Evolutionary conservation across 2,888 invertebrate species (phyloP).

Genomic region (Tachystola acroxantha): DNA sequence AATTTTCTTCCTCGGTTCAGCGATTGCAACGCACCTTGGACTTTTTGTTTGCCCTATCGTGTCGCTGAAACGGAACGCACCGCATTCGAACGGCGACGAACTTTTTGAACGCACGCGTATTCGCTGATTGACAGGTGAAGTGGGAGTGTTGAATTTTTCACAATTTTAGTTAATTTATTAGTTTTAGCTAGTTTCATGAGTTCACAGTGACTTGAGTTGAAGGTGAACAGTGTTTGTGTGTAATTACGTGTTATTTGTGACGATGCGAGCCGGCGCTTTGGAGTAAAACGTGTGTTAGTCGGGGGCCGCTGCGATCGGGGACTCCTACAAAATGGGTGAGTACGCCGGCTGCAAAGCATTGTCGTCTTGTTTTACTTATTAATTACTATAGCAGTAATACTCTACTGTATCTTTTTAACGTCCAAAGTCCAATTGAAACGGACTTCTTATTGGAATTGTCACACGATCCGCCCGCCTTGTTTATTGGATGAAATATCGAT

Average conservation of each 20-base stretch:
- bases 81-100: constrained; percentile 18
- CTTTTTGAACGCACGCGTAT: constrained; percentile 40
- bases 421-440: neutral
- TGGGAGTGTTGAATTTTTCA: constrained; percentile 16
- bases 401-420: neutral
- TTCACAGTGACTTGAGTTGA: constrained; percentile 20
- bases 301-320: constrained; percentile 25
- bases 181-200: constrained; percentile 20
- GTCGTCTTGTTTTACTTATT: neutral
- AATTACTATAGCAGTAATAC: neutral
- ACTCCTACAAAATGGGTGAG: constrained; percentile 62
- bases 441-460: constrained; percentile 28
- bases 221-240: constrained; percentile 33
- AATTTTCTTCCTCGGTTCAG: no score
- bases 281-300: constrained; percentile 29
- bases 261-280: constrained; percentile 38
- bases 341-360: constrained; percentile 46
- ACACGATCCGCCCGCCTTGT: constrained; percentile 22
- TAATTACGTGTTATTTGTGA: constrained; percentile 43
- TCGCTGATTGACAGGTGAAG: constrained; percentile 29
- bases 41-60: no score
- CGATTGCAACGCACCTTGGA: no score
- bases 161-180: constrained; percentile 17
- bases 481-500: constrained; percentile 62
- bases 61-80: no score